These are phyloP conservation scores for Lampris megalopsis DNA, from an alignment of 2,113 vertebrate species.

Conservation along the genomic window DNA sequence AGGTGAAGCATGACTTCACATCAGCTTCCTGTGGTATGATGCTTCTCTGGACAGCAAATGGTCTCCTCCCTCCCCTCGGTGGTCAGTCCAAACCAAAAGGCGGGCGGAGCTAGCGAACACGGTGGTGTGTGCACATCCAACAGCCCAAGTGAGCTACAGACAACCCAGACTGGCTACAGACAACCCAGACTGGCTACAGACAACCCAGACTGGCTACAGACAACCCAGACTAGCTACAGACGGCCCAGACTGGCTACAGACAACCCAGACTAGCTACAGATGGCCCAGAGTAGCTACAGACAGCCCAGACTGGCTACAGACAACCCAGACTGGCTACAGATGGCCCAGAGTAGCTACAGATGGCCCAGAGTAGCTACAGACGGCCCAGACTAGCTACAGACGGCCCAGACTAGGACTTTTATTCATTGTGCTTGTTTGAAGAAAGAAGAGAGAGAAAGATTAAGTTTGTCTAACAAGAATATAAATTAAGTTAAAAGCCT, in stretches of 20 bases:
- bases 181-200: slow-evolving; percentile 77
- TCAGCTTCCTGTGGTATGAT: slow-evolving; percentile 22
- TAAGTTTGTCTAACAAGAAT: slow-evolving; percentile 74
- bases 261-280: too few species aligned
- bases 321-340: too few species aligned
- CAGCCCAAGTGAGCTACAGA: slow-evolving; percentile 69
- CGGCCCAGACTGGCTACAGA: too few species aligned
- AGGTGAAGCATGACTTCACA: slow-evolving; percentile 48
- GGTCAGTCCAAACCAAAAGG: slow-evolving; percentile 30
- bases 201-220: too few species aligned
- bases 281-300: too few species aligned
- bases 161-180: slow-evolving; percentile 64
- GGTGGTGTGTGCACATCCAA: slow-evolving; percentile 64
- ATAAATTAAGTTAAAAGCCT: slow-evolving; percentile 86
- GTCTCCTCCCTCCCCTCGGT: slow-evolving; percentile 17
- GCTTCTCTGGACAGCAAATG: background rate
- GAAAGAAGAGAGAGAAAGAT: slow-evolving; percentile 49
- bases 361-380: too few species aligned
- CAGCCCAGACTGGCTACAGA: too few species aligned
- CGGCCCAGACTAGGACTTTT: too few species aligned
- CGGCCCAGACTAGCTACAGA: too few species aligned
- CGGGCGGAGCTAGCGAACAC: slow-evolving; percentile 43
- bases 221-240: too few species aligned
- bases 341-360: too few species aligned
- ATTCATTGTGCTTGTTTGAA: slow-evolving; percentile 60